Base-by-base conservation (phyloP, 2,797 vertebrate species). In the Kryptolebias ocellatus region DNA sequence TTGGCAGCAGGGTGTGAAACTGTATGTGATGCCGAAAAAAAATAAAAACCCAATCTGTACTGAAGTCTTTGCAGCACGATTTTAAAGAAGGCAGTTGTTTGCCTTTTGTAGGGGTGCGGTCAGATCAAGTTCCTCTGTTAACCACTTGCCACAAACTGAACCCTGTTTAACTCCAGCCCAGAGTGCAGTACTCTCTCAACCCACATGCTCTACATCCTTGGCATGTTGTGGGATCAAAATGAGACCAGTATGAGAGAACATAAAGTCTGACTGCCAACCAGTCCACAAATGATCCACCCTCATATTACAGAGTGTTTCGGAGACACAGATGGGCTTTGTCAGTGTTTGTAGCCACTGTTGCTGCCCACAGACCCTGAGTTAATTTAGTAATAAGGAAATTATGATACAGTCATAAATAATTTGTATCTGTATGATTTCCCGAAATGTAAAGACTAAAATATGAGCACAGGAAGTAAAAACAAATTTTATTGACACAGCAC, bases 81-180 rank as follows among this genome's bases (percentile, higher is more conserved):
- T 84, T 82, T 58, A 65, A 87, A 84, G n/a, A 24, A 72, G 53
- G 65, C 71, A 65, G 59, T 74, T 85, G 82, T 70, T 86, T 82
- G 86, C 37, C 81, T 66, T 59, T 49, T 76, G 68, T 15, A 79
- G 70, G 87, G 89, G 87, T 78, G 87, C 85, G 92, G 89, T 80
- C 76, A 53, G 50, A 72, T 73, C 64, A 56, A 79, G 76, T 85
- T 89, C 74, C 83, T 78, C 72, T 69, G 70, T 86, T 89, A 74
- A 81, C 83, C 80, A 70, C 86, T 76, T 56, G 74, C 90, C 82
- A 87, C 90, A 90, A 86, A 86, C 86, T 82, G 80, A 60, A 76
- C 84, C 64, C 59, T 67, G 76, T 89, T 89, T 84, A 86, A 82
- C 83, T 59, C 54, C 54, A 24, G 49, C 60, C 78, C 74, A 80